phyloP scores from a whole-genome alignment of 2,113 vertebrate species.

The Heterocephalus glaber region DNA sequence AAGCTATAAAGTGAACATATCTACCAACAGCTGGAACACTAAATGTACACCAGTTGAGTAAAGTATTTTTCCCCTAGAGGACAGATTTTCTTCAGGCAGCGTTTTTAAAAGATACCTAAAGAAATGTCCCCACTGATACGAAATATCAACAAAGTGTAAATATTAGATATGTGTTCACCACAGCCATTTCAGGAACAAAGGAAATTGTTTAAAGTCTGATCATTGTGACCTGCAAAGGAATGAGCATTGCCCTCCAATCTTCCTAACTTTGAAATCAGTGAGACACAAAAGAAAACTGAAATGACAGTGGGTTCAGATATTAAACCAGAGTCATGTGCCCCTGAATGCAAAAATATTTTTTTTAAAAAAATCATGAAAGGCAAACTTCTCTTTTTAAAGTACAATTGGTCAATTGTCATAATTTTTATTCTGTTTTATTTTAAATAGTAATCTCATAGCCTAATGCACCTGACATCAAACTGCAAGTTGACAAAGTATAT shows the following conservation, averaged over 20 bases:
- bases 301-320: constrained; percentile 40
- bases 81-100: background rate
- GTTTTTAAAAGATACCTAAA: background rate
- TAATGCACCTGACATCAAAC: constrained; percentile 69
- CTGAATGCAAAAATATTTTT: constrained; percentile 67
- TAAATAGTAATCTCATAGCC: background rate
- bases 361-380: constrained; percentile 64
- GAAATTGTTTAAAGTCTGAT: constrained; percentile 12
- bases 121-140: background rate
- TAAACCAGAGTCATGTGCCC: constrained; percentile 63
- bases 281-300: constrained; percentile 73
- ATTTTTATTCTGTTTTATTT: constrained; percentile 64
- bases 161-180: background rate
- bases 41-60: background rate
- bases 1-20: background rate
- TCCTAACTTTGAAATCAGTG: constrained; percentile 72
- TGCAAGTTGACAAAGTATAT: constrained; percentile 53
- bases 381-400: constrained; percentile 73
- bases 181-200: background rate
- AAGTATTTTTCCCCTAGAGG: background rate
- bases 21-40: background rate
- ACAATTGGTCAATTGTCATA: constrained; percentile 69
- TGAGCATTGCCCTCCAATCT: constrained; percentile 48
- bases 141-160: background rate
- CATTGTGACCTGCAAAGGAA: constrained; percentile 9